phyloP scores from a whole-genome alignment of 1,140 invertebrate species.

The Lordiphosa collinella region DNA sequence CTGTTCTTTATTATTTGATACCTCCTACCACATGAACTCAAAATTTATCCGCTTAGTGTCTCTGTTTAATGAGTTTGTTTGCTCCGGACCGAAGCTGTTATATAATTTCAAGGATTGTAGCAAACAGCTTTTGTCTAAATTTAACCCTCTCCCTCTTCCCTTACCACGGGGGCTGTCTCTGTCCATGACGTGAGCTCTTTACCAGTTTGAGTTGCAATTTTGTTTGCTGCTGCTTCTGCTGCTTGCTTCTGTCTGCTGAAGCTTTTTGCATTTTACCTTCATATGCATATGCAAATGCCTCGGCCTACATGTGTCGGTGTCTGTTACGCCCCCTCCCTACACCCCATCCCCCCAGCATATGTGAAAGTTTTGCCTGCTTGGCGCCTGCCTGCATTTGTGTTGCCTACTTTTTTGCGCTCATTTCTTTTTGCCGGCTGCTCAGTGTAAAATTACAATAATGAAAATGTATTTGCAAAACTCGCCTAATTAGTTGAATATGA shows the following conservation, averaged over 20 bases:
- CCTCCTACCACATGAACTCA: too few relatives aligned
- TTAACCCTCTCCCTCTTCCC: background rate
- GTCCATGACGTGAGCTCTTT: constrained; percentile 48
- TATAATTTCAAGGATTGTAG: constrained; percentile 1
- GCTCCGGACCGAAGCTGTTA: too few relatives aligned
- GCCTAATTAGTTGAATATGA: constrained; percentile 76
- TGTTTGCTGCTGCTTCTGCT: background rate
- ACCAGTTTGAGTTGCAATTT: constrained; percentile 33
- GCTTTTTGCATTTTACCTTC: constrained; percentile 64
- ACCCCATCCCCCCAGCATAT: constrained; percentile 14
- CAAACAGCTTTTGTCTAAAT: constrained; percentile 3
- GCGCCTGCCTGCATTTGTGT: constrained; percentile 38
- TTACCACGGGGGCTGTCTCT: constrained; percentile 5
- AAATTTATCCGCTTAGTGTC: too few relatives aligned
- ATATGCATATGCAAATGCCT: constrained; percentile 70
- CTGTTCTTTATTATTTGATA: too few relatives aligned
- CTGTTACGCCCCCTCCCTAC: constrained; percentile 22
- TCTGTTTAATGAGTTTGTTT: too few relatives aligned
- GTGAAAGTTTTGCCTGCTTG: constrained; percentile 53
- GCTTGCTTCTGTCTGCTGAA: constrained; percentile 18
- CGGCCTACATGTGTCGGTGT: constrained; percentile 71
- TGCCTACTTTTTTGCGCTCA: constrained; percentile 29
- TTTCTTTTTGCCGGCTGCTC: constrained; percentile 22
- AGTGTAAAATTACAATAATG: constrained; percentile 74
- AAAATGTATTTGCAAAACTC: constrained; percentile 76